Evolutionary conservation across 2,888 invertebrate species (phyloP), one percentile per base, ranked within the genome.

Genomic region (Acleris sparsana): DNA sequence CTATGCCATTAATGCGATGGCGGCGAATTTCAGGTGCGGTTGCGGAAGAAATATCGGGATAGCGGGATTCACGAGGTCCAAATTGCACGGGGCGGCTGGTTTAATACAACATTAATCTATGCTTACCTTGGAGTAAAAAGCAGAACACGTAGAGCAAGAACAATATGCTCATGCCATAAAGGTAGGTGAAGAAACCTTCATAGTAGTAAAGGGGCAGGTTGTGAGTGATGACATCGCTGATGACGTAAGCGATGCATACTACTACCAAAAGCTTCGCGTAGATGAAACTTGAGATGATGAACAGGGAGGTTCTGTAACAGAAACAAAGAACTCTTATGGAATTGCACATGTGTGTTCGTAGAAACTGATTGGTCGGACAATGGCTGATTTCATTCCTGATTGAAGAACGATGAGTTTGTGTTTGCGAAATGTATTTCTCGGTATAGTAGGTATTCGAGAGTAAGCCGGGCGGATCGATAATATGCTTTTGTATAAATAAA

Each of bases 251-350:
- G 85, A 98, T 94, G 93, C 98, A 99, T 69, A 98, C 95, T 76
- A 98, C 97, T 76, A 98, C 96, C 87, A 98, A 93, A 71, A 98
- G 95, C 92, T 98, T 97, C 82, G 98, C 98, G 93, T 99, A 99
- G 83, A 98, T 97, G 93, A 98, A 97, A 92, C 98, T 98, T 94
- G 98, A 96, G 88, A 98, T 97, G 93, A 98, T 98, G 94, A 98
- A 98, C 79, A 97, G 94, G 78, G 97, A 97, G 76, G 98, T 98
- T 94, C 98, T 98, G 95, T 72, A 94, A 94, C 79, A 82, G 72
- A 83, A 83, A 80, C 61, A 73, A 74, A 72, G 65, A 57, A 66
- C 33, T 56, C 60, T 66, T 62, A 57, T 68, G 56, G 53, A 49
- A 55, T 62, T 51, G 46, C 65, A 53, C 59, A 64, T 51, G 29